Evolutionary conservation across 2,797 vertebrate genomes (phyloP).

Genomic region (Bovichtus diacanthus): DNA sequence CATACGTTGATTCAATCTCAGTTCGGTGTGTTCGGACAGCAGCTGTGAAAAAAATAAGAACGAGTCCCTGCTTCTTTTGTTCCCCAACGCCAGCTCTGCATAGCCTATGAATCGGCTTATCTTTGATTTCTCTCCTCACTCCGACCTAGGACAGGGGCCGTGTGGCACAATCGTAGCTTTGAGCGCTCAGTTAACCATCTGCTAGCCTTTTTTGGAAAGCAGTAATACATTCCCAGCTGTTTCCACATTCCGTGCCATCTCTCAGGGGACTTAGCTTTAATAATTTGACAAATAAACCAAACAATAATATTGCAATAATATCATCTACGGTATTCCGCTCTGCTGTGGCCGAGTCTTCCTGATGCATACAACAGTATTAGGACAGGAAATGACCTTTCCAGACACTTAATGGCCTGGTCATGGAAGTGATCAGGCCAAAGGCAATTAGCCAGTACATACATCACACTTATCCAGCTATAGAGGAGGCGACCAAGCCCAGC

Average conservation of each 20-base stretch:
- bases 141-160: constrained; percentile 36
- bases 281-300: constrained; percentile 70
- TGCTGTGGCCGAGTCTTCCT: constrained; percentile 31
- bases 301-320: constrained; percentile 50
- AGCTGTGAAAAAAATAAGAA: constrained; percentile 1
- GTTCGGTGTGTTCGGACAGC: constrained; percentile 14
- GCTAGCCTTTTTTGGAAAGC: constrained; percentile 44
- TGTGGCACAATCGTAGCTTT: constrained; percentile 59
- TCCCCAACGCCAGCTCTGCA: constrained; percentile 29
- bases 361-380: constrained; percentile 49
- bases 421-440: constrained; percentile 68
- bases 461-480: constrained; percentile 73
- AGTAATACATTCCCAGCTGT: constrained; percentile 73
- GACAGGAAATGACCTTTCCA: constrained; percentile 76
- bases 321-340: constrained; percentile 40
- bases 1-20: background rate
- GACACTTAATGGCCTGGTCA: constrained; percentile 70
- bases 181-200: constrained; percentile 65
- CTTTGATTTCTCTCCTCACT: constrained; percentile 32
- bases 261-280: constrained; percentile 45
- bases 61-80: constrained; percentile 16
- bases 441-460: constrained; percentile 80
- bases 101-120: constrained; percentile 21
- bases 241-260: constrained; percentile 57
- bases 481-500: constrained; percentile 71